Evolutionary conservation across 2,797 vertebrate genomes (phyloP).

Genomic region (Myotis planiceps): DNA sequence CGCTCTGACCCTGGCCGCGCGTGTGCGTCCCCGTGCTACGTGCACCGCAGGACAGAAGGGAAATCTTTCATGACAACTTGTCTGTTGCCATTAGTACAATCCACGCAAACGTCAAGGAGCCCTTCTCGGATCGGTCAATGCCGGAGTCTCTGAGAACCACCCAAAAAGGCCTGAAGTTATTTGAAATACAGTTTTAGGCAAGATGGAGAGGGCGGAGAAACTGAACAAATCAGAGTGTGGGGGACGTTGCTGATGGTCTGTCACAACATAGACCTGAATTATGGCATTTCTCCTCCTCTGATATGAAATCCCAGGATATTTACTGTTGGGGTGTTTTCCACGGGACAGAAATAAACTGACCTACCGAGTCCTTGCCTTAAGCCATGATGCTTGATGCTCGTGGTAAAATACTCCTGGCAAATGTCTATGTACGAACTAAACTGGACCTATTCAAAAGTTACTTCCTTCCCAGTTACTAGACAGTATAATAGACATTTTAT

Average conservation of each 20-base stretch:
- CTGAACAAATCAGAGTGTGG: neutral
- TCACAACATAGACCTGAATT: neutral
- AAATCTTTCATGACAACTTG: conserved; percentile 67
- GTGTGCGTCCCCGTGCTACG: neutral
- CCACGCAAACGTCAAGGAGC: neutral
- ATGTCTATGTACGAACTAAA: neutral
- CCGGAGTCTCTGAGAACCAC: neutral
- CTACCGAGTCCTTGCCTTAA: neutral
- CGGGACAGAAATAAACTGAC: neutral
- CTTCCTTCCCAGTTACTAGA: neutral
- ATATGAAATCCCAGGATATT: neutral
- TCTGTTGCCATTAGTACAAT: conserved; percentile 52
- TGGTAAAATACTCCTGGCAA: neutral
- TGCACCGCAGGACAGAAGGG: neutral
- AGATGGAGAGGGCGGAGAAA: neutral
- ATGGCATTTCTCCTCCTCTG: neutral
- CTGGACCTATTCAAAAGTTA: neutral
- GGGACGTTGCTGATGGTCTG: neutral
- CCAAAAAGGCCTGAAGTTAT: neutral
- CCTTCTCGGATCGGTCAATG: neutral
- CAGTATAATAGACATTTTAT: neutral
- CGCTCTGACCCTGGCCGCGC: conserved; percentile 48
- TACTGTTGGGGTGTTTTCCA: neutral
- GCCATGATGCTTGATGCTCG: neutral
- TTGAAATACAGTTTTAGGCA: neutral